Base-by-base conservation (phyloP, 1,140 invertebrate species). In the Cotesia typhae region DNA sequence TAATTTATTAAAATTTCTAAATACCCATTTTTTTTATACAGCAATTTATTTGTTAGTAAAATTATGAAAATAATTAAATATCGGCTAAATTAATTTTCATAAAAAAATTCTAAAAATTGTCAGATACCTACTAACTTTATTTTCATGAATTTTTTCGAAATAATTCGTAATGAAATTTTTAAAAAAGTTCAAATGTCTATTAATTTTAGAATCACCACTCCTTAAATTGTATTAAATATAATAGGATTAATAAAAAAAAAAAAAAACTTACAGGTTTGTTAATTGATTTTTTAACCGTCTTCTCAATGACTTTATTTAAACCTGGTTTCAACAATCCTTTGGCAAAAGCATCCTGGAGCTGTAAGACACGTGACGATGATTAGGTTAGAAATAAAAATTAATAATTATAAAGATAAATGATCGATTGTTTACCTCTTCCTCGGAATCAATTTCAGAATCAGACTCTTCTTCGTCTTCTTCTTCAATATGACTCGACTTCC, bases 291-390 rank as follows among this genome's bases (percentile, higher is more conserved):
- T 89, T 90, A 37, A 90, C 89, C 57, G 89, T 82, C 75, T 86
- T 84, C 75, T 90, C 89, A 38, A 91, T 87, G 53, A 90, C 89
- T 72, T 91, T 87, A 86, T 96, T 96, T 0, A 96, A 82, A 7
- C 95, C 95, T 0, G 95, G 93, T 83, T 96, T 95, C 0, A 97
- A 75, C 67, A 92, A 85, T 7, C 95, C 94, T 74, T 90, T 89
- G 1, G 91, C 91, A 85, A 96, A 95, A 0, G 95, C 94, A 85
- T 93, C 91, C 90, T 94, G 94, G 61, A 97, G 83, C 93, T 96
- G 76, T 74, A 87, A 85, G 76, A 64, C 61, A 75, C 59, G 59
- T 69, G 71, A 69, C 36, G 64, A 60, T 64, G 28, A 3, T 70
- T 59, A 55, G 68, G 70, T 76, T 74, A 75, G 57, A 65, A 60